phyloP scores from a whole-genome alignment of 1,140 invertebrate genomes.

The Aleiodes sp. region DNA sequence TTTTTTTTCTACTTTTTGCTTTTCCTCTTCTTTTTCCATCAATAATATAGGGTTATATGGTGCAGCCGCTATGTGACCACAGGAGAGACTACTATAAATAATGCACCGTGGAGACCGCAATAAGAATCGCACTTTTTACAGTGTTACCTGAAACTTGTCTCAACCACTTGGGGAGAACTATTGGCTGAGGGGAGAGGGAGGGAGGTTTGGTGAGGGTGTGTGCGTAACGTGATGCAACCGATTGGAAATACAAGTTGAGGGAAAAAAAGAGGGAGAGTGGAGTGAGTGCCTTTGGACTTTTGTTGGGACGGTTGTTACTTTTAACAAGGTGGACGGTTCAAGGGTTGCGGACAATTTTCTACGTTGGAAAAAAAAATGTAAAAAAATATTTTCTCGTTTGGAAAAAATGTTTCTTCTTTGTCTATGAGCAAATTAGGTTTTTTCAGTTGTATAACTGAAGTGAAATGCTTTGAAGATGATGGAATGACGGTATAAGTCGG shows the following conservation, averaged over 20 bases:
- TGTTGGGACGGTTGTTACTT: slow-evolving; percentile 24
- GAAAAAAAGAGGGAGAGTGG: too few relatives aligned
- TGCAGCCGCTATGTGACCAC: slow-evolving; percentile 26
- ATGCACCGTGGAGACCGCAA: slow-evolving; percentile 35
- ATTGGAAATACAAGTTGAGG: slow-evolving; percentile 10
- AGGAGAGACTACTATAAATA: slow-evolving; percentile 35
- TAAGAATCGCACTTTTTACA: slow-evolving; percentile 38
- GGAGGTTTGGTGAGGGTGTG: neutral
- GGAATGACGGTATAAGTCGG: too few relatives aligned
- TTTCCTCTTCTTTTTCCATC: neutral
- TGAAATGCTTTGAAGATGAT: neutral
- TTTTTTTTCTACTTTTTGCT: neutral
- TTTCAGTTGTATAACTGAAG: too few relatives aligned
- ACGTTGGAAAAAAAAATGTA: neutral
- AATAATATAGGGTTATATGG: slow-evolving; percentile 31
- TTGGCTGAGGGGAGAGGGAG: neutral
- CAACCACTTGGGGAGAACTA: neutral
- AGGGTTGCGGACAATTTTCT: neutral
- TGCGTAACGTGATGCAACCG: neutral
- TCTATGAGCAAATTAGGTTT: neutral
- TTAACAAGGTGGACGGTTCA: slow-evolving; percentile 27
- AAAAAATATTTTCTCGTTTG: neutral
- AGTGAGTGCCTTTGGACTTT: slow-evolving; percentile 7
- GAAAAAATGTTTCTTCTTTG: too few relatives aligned
- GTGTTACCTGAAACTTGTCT: slow-evolving; percentile 21